Evolutionary conservation across 2,113 vertebrate species (phyloP), one percentile per base, ranked within the genome.

Genomic region (Cyprinodon tularosa): DNA sequence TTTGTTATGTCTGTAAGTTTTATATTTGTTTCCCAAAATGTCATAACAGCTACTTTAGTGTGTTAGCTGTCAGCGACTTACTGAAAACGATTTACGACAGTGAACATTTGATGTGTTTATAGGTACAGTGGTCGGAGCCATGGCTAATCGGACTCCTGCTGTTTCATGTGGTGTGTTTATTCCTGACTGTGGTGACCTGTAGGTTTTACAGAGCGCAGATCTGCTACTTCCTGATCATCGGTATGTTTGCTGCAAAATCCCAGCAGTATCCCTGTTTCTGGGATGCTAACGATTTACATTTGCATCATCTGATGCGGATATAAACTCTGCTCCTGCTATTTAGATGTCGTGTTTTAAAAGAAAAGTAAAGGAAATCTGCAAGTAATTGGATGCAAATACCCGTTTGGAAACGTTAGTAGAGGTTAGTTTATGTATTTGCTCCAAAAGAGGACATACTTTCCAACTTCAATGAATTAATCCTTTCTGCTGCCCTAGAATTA

Each of bases 111-210:
- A 1, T 76, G 59, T 57, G 5, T 79, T 5, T 44, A 79, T 82
- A 95, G 90, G 95, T 97, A 0, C 96, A 99, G 87, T 99, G 98
- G 98, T 96, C 96, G 0, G 97, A 99, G 78, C 93, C 96, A 0
- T 99, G 97, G 97, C 92, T 99, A 1, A 6, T 97, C 15, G 96
- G 93, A 1, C 92, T 98, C 59, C 36, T 92, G 0, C n/a, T 38
- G 71, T 98, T 98, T 85, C 98, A 99, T 40, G 7, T 87, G 10
- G 53, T 95, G 3, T 98, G 97, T 93, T 86, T 98, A 63, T 81
- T 91, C 1, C 64, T 96, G 39, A 98, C 96, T 0, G 90, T 94
- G 14, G 0, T 94, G 4, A 97, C 96, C 0, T 92, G 95, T 62
- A 94, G 86, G 67, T 96, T 90, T 80, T 96, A 96, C 69, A 91